phyloP scores from a whole-genome alignment of 2,113 vertebrate genomes.

The Ctenomys sociabilis region DNA sequence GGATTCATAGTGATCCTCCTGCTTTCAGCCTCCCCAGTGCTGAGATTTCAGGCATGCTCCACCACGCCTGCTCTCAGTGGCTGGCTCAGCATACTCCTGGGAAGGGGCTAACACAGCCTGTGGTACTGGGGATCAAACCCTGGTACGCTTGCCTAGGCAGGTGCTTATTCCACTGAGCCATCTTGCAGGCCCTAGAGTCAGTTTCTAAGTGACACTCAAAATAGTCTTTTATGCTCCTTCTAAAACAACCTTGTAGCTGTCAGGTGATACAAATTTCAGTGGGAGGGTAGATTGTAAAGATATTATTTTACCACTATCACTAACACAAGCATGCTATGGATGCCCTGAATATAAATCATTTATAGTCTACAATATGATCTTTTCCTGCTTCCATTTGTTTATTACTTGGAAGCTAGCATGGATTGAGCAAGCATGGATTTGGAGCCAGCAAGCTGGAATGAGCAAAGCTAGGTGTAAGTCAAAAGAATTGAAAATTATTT shows the following conservation, averaged over 20 bases:
- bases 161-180: no score
- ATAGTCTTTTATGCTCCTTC: neutral
- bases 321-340: neutral
- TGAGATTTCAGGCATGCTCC: no score
- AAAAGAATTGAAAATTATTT: neutral
- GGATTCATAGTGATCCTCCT: no score
- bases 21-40: no score
- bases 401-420: neutral
- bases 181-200: neutral
- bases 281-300: no score
- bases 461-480: neutral
- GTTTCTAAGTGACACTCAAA: neutral
- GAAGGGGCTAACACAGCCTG: no score
- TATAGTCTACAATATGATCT: neutral
- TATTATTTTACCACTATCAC: neutral
- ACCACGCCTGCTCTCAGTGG: no score
- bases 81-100: no score
- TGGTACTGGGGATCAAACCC: no score
- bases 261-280: neutral
- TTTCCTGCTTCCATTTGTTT: neutral
- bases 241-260: neutral
- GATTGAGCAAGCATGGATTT: neutral
- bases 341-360: neutral
- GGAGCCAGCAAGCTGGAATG: neutral
- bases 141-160: no score